A percentile compares a stretch with the other conserved stretches of the same genome.
Conservation (phyloP, 2,113 vertebrate species). For the Rissa tridactyla region DNA sequence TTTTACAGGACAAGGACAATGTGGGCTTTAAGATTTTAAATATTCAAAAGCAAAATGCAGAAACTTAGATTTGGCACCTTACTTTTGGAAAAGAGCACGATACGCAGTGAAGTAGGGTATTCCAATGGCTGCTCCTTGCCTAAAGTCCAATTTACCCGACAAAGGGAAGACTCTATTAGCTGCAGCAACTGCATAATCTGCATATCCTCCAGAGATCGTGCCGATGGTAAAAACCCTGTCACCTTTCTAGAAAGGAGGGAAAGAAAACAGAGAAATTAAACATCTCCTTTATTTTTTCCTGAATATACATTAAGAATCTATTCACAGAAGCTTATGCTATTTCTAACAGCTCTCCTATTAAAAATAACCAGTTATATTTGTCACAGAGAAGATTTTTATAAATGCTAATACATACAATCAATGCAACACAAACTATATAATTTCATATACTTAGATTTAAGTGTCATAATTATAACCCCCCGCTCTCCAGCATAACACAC, state of each 20-base stretch:
- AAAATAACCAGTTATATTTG: not conserved
- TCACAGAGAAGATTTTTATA: not conserved
- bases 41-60: not conserved
- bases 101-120: constrained; percentile 93
- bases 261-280: not conserved
- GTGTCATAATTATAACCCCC: not conserved
- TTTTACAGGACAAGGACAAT: not conserved
- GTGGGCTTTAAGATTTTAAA: rapidly evolving
- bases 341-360: not conserved
- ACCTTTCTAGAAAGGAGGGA: constrained; percentile 75
- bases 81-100: constrained; percentile 92
- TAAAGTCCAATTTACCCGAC: constrained; percentile 78
- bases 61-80: not conserved
- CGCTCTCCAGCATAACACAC: not conserved
- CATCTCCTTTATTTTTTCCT: not conserved
- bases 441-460: not conserved
- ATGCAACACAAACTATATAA: not conserved
- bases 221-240: constrained; percentile 85
- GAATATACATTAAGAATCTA: not conserved
- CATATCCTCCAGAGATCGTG: constrained; percentile 87
- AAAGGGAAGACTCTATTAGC: constrained; percentile 79
- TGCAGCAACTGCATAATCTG: constrained; percentile 82
- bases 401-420: not conserved
- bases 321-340: not conserved
- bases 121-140: constrained; percentile 87